Evolutionary conservation across 2,888 invertebrate species (phyloP).

Genomic region (Tipula lateralis): DNA sequence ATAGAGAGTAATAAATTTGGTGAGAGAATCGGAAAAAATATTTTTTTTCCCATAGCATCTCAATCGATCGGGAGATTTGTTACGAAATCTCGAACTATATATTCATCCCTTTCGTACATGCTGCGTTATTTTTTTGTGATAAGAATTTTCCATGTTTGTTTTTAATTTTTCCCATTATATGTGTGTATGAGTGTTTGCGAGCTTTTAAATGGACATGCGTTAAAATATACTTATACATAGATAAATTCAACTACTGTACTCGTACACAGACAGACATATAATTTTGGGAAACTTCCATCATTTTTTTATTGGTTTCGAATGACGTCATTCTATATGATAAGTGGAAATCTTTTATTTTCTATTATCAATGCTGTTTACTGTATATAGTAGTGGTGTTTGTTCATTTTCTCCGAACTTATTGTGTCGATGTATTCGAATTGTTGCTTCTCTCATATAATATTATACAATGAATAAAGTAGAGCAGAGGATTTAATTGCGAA

Average conservation of each 20-base stretch:
- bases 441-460: background rate
- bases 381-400: background rate
- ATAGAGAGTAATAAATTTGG: background rate
- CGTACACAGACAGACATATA: background rate
- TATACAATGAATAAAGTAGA: background rate
- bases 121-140: background rate
- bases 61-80: conserved; percentile 25
- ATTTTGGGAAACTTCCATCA: background rate
- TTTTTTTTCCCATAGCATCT: conserved; percentile 29
- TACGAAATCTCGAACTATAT: background rate
- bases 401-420: background rate
- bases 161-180: background rate
- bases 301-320: conserved; percentile 25
- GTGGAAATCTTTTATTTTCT: conserved; percentile 13
- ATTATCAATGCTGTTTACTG: background rate
- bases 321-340: conserved; percentile 26
- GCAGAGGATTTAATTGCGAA: background rate
- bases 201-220: background rate
- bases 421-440: background rate
- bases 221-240: background rate
- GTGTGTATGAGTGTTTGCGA: background rate
- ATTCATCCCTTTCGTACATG: background rate
- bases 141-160: background rate
- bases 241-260: no score
- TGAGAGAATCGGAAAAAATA: background rate